Percentiles rank a stretch among this genome's conserved stretches.
Evolutionary conservation across 2,888 invertebrate species (phyloP).

Genomic region (Trichacis sp.): DNA sequence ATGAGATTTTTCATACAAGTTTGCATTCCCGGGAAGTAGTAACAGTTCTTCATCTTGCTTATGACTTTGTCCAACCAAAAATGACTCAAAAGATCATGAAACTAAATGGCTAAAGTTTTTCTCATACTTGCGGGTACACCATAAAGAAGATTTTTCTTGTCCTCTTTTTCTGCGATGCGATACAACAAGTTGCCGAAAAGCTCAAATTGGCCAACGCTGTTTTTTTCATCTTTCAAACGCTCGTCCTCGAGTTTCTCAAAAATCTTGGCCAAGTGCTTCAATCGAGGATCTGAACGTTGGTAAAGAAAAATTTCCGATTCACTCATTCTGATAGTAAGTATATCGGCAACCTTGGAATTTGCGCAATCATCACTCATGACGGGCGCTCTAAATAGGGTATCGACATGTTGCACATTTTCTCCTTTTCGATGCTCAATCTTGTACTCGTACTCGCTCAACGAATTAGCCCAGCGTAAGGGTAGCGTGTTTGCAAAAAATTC

Average conservation of each 20-base stretch:
- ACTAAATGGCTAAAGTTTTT: too few species aligned
- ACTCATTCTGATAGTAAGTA: too few species aligned
- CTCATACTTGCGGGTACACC: conserved; percentile 13
- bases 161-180: background rate
- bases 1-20: conserved; percentile 42
- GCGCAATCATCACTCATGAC: too few species aligned
- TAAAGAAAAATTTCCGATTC: conserved; percentile 26
- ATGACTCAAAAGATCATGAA: too few species aligned
- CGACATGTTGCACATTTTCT: background rate
- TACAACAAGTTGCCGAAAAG: background rate
- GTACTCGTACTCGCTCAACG: conserved; percentile 23
- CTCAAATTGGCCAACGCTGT: background rate
- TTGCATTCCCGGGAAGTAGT: conserved; percentile 42
- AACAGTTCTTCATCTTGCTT: conserved; percentile 21
- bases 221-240: background rate
- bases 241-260: background rate
- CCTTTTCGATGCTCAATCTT: conserved; percentile 13
- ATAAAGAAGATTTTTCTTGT: conserved; percentile 8
- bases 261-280: background rate
- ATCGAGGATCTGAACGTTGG: conserved; percentile 10
- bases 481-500: conserved; percentile 35
- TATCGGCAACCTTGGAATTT: too few species aligned
- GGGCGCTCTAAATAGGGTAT: background rate
- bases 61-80: conserved; percentile 37
- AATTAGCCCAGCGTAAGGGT: conserved; percentile 39